These are phyloP conservation scores for Drosophila sordidula DNA, from an alignment of 2,888 invertebrate genomes.

Conservation along the genomic window DNA sequence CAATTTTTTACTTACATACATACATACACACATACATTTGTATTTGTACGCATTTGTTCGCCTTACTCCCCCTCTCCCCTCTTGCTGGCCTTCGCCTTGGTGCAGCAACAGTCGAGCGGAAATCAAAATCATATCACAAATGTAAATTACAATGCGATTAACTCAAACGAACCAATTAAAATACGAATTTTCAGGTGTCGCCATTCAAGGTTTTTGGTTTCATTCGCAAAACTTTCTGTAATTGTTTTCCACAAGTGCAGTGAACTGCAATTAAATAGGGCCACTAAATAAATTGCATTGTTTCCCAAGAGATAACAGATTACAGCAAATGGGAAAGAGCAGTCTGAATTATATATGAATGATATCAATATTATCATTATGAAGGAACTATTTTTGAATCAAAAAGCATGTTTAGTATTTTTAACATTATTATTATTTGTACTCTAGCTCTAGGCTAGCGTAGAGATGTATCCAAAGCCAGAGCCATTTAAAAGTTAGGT, in stretches of 20 bases:
- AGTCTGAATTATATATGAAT: no score
- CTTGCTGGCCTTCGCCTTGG: no score
- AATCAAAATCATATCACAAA: neutral
- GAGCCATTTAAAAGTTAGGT: no score
- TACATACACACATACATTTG: neutral
- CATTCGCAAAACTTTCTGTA: neutral
- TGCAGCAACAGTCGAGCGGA: neutral
- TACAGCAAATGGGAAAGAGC: no score
- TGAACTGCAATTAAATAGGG: neutral
- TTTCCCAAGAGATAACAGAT: neutral
- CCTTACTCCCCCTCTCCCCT: no score
- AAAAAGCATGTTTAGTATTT: no score
- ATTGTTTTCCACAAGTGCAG: neutral
- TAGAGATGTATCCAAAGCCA: no score
- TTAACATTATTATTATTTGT: no score
- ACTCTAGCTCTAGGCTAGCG: no score
- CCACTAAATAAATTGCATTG: neutral
- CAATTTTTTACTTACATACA: slow-evolving; percentile 9
- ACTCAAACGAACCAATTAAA: neutral
- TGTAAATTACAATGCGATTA: neutral
- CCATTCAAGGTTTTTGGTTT: neutral
- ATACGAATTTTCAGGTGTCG: neutral
- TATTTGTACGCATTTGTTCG: no score
- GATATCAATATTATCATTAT: no score
- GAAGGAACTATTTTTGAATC: no score